Conservation (phyloP, 2,888 invertebrate genomes). For the Fragum whitleyi region DNA sequence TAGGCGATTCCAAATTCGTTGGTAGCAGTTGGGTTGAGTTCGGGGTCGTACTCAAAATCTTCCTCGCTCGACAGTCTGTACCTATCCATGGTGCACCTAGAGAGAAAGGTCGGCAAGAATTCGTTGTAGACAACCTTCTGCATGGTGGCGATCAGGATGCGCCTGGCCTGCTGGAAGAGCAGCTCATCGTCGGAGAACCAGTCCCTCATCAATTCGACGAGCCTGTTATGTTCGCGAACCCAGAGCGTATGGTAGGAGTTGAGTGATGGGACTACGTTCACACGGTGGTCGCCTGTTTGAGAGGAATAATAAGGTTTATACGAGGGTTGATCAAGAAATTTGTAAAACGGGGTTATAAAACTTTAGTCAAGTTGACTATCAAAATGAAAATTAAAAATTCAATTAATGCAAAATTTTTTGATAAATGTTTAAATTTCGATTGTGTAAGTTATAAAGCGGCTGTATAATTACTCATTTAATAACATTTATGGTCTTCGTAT, state of each 20-base stretch:
- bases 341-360: not conserved
- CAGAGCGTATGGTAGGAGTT: slow-evolving; percentile 66
- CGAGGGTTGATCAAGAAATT: not conserved
- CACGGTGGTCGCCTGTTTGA: slow-evolving; percentile 68
- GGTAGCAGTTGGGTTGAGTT: slow-evolving; percentile 7
- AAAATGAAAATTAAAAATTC: too few relatives aligned
- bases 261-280: slow-evolving; percentile 68
- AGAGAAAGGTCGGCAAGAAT: slow-evolving; percentile 31
- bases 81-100: not conserved
- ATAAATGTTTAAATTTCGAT: not conserved
- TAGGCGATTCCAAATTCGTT: slow-evolving; percentile 39
- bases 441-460: too few relatives aligned
- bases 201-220: slow-evolving; percentile 46
- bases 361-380: not conserved
- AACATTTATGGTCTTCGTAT: too few relatives aligned
- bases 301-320: not conserved
- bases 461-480: too few relatives aligned
- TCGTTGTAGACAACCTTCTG: slow-evolving; percentile 44
- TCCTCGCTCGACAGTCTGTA: slow-evolving; percentile 80
- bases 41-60: not conserved
- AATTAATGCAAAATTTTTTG: not conserved
- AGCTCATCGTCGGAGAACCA: slow-evolving; percentile 32
- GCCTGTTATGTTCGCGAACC: slow-evolving; percentile 68
- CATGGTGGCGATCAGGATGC: slow-evolving; percentile 29
- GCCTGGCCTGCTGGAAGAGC: slow-evolving; percentile 24